These are phyloP conservation scores for Dinoponera quadriceps DNA, from an alignment of 1,140 invertebrate genomes.

Conservation along the genomic window DNA sequence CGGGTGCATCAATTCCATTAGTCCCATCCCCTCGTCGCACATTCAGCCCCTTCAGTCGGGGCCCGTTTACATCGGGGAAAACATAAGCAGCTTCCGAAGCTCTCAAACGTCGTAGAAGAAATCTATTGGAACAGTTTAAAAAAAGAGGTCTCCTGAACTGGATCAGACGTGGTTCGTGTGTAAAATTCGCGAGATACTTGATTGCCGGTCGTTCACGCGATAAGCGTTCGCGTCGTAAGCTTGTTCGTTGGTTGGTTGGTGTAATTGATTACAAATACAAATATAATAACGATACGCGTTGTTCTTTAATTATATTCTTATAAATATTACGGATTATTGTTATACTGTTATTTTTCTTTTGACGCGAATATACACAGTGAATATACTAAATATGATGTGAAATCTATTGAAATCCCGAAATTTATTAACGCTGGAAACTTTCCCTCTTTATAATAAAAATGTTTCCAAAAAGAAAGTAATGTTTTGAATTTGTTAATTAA, in stretches of 20 bases:
- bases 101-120: neutral
- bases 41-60: constrained; percentile 42
- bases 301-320: neutral
- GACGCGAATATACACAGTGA: no score
- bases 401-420: no score
- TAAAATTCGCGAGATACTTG: constrained; percentile 19
- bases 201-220: neutral
- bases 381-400: no score
- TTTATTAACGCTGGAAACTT: no score
- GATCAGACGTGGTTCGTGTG: constrained; percentile 18
- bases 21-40: constrained; percentile 1
- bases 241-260: neutral
- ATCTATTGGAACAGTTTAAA: neutral
- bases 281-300: neutral
- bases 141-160: neutral
- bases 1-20: constrained; percentile 65
- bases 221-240: no score
- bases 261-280: neutral
- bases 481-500: constrained; percentile 1
- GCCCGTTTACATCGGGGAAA: constrained; percentile 40
- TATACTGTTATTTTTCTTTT: no score
- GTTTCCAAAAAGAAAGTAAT: neutral
- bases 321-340: no score
- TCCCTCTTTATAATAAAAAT: no score
- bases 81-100: constrained; percentile 49